A percentile compares a stretch with the other conserved stretches of the same genome.
Evolutionary conservation across 2,113 vertebrate genomes (phyloP).

Genomic region (Antechinus stuartii): DNA sequence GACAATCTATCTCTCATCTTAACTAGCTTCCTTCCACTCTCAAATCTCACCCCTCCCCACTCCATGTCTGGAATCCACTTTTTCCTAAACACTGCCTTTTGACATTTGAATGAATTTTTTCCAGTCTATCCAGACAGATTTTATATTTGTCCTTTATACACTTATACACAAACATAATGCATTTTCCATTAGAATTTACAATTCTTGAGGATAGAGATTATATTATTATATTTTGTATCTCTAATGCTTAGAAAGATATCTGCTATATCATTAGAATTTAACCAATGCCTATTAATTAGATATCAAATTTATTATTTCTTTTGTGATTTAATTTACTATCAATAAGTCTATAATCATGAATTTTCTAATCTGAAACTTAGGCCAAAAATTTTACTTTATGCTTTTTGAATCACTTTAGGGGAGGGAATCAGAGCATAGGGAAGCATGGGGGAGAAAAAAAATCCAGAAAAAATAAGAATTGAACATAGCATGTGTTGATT

Average conservation of each 20-base stretch:
- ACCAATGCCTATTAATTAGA: neutral
- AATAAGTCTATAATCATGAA: neutral
- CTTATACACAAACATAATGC: neutral
- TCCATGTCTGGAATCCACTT: neutral
- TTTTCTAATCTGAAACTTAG: neutral
- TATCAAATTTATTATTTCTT: neutral
- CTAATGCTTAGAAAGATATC: neutral
- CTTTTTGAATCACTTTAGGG: too few relatives aligned
- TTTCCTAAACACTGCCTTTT: neutral
- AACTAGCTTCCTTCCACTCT: neutral
- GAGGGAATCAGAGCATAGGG: too few relatives aligned
- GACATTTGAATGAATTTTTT: neutral
- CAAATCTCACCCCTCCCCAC: neutral
- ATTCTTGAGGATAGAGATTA: neutral
- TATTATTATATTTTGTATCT: neutral
- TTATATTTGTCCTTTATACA: neutral
- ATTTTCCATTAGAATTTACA: neutral
- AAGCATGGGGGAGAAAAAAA: too few relatives aligned
- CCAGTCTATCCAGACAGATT: neutral
- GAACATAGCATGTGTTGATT: too few relatives aligned
- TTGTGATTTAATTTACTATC: neutral
- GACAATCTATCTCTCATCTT: neutral
- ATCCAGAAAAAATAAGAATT: too few relatives aligned
- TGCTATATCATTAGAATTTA: neutral
- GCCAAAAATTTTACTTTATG: too few relatives aligned